Percentiles rank a stretch among this genome's conserved stretches.
phyloP scores from a whole-genome alignment of 2,888 invertebrate species.

The Apamea epomidion region DNA sequence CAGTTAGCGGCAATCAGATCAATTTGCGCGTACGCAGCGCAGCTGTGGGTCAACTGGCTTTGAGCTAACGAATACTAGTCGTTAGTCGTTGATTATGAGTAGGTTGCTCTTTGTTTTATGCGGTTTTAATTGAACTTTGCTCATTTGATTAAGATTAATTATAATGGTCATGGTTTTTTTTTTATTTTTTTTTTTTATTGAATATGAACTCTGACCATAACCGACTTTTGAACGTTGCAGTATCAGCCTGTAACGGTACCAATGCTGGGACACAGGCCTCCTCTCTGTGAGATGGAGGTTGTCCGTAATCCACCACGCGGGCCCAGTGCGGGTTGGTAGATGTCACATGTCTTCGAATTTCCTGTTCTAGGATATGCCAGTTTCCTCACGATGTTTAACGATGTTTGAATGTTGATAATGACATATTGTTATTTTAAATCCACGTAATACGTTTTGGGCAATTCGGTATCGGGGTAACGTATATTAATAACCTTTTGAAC shows the following conservation, averaged over 20 bases:
- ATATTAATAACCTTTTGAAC: no score
- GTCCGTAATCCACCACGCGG: no score
- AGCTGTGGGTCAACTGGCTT: slow-evolving; percentile 29
- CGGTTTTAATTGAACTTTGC: slow-evolving; percentile 31
- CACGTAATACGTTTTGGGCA: background rate
- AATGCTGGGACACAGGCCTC: background rate
- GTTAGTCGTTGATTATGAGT: background rate
- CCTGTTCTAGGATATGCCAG: no score
- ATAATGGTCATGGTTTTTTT: background rate
- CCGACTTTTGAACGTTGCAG: background rate
- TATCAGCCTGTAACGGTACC: background rate
- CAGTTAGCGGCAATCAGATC: slow-evolving; percentile 72
- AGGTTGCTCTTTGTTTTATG: slow-evolving; percentile 1
- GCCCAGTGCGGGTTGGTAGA: no score
- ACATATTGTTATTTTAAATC: background rate
- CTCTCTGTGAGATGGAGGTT: no score
- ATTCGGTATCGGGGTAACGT: no score
- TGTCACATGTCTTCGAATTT: no score
- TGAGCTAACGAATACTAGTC: slow-evolving; percentile 19
- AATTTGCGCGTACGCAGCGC: slow-evolving; percentile 67
- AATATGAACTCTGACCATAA: background rate
- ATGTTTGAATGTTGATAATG: background rate
- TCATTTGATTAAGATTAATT: slow-evolving; percentile 10
- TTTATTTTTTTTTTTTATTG: background rate
- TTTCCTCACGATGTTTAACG: no score